Percentiles rank a stretch among this genome's conserved stretches.
Evolutionary conservation across 2,113 vertebrate species (phyloP).

Genomic region (Syrrhaptes paradoxus): DNA sequence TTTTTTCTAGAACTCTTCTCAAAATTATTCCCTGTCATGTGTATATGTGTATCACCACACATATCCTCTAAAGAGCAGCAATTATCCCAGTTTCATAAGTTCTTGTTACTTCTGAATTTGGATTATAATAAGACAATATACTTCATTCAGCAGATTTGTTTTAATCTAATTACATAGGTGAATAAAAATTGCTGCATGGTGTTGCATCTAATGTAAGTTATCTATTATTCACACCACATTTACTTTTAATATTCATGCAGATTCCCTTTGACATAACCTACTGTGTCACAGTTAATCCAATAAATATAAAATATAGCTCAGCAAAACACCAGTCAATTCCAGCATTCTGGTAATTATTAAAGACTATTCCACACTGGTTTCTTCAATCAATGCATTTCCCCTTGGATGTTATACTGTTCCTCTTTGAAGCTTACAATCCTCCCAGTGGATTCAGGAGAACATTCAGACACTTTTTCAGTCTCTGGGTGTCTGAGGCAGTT

Average conservation of each 20-base stretch:
- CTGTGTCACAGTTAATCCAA: conserved; percentile 86
- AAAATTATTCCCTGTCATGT: not conserved
- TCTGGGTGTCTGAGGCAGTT: conserved; percentile 75
- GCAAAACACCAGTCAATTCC: conserved; percentile 81
- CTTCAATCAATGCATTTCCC: conserved; percentile 78
- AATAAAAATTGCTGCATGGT: conserved; percentile 81
- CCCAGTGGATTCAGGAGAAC: conserved; percentile 75
- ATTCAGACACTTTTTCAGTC: conserved; percentile 69
- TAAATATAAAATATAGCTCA: conserved; percentile 85
- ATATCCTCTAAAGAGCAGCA: conserved; percentile 34
- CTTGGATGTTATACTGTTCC: conserved; percentile 68
- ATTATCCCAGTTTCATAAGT: conserved; percentile 51
- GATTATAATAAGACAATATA: conserved; percentile 74
- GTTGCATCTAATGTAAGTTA: conserved; percentile 83
- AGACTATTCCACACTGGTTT: conserved; percentile 81
- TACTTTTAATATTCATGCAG: conserved; percentile 86
- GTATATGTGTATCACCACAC: not conserved
- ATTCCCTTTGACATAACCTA: conserved; percentile 87
- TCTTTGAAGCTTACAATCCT: conserved; percentile 81
- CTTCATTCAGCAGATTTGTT: conserved; percentile 81
- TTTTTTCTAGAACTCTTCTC: not conserved
- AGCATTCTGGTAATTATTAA: conserved; percentile 84
- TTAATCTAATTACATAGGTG: conserved; percentile 83
- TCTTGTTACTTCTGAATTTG: conserved; percentile 65
- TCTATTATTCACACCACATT: conserved; percentile 88